Conservation (phyloP, 1,140 invertebrate genomes). For the Lordiphosa stackelbergi region DNA sequence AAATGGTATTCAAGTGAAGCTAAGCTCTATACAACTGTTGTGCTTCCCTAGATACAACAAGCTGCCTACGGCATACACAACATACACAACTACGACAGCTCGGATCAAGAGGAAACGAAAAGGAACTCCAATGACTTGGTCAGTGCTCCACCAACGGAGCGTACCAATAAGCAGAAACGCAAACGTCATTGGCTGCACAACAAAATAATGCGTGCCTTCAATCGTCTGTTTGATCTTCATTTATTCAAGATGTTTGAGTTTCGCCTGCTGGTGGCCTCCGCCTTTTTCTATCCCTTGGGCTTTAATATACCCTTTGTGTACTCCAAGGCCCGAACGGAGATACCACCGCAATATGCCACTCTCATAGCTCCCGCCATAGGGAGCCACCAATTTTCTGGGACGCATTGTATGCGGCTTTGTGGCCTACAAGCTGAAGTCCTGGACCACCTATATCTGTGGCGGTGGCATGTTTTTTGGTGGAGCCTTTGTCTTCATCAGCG, state of each 20-base stretch:
- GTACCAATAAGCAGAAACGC: neutral
- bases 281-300: conserved; percentile 63
- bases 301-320: conserved; percentile 71
- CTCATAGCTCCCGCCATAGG: conserved; percentile 59
- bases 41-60: conserved; percentile 25
- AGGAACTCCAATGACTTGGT: too few relatives aligned
- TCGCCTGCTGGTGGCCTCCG: conserved; percentile 44
- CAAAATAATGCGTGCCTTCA: conserved; percentile 23
- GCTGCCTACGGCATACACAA: conserved; percentile 41
- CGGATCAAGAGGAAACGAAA: neutral
- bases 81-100: conserved; percentile 23
- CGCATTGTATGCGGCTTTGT: conserved; percentile 51
- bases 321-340: conserved; percentile 36
- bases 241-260: conserved; percentile 55
- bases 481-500: conserved; percentile 37
- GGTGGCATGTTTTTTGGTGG: conserved; percentile 59
- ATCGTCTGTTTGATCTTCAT: conserved; percentile 53
- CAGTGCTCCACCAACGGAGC: neutral
- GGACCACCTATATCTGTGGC: conserved; percentile 54
- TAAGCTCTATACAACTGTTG: too few relatives aligned
- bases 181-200: conserved; percentile 14
- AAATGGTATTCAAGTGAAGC: too few relatives aligned
- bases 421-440: conserved; percentile 42
- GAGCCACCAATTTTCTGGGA: conserved; percentile 44
- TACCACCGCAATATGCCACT: conserved; percentile 26